These are phyloP conservation scores for Halcyon chelicuti DNA, from an alignment of 2,797 vertebrate genomes.

Conservation along the genomic window DNA sequence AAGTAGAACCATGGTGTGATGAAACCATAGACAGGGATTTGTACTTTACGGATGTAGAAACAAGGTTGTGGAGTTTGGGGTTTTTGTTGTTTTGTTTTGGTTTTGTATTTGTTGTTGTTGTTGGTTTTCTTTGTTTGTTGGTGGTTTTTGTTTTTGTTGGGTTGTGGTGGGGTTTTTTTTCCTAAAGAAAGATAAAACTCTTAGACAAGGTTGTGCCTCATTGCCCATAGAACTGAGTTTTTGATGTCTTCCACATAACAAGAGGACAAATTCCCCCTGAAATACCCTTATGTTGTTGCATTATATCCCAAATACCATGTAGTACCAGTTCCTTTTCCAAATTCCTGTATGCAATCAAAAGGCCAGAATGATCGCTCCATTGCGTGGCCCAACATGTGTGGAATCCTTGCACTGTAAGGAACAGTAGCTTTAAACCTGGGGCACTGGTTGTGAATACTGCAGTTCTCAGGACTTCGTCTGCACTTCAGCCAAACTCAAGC, in stretches of 20 bases:
- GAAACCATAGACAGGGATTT: not conserved
- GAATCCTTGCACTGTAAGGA: too few species aligned
- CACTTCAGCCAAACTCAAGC: not conserved
- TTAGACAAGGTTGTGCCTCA: not conserved
- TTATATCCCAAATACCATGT: not conserved
- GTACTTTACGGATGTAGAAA: not conserved
- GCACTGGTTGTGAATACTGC: not conserved
- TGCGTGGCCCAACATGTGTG: too few species aligned
- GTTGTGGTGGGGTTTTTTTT: too few species aligned
- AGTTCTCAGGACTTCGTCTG: not conserved
- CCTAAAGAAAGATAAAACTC: not conserved
- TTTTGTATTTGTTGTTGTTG: too few species aligned
- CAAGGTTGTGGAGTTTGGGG: not conserved
- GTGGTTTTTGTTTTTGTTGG: too few species aligned
- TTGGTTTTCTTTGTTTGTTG: too few species aligned
- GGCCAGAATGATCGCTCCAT: too few species aligned
- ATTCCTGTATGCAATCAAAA: not conserved
- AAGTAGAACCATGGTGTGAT: not conserved
- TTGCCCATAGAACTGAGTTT: not conserved
- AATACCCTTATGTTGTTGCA: not conserved
- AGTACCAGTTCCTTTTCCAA: not conserved
- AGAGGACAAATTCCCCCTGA: not conserved
- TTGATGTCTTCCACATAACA: not conserved
- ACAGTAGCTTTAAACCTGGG: too few species aligned
- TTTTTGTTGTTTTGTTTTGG: too few species aligned